A percentile compares a stretch with the other conserved stretches of the same genome.
phyloP scores from a whole-genome alignment of 2,797 vertebrate genomes.

The Mionectes olivaceus region DNA sequence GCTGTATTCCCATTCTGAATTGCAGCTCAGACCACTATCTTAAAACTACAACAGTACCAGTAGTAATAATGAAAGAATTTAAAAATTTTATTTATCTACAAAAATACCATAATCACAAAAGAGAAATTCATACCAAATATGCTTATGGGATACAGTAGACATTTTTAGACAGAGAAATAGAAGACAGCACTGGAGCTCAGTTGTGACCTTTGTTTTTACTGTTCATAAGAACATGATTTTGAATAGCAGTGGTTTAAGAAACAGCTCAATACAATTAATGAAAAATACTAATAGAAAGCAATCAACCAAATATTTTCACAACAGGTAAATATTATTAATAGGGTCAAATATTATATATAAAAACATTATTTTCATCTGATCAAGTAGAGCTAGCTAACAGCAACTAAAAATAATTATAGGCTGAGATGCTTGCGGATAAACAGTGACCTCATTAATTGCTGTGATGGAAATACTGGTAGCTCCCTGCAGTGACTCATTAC shows the following conservation, averaged over 20 bases:
- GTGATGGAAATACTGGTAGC: constrained; percentile 65
- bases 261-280: not conserved
- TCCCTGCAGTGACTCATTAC: constrained; percentile 75
- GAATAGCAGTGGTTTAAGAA: not conserved
- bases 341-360: not conserved
- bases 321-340: not conserved
- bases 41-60: not conserved
- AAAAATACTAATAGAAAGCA: not conserved
- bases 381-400: not conserved
- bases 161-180: not conserved
- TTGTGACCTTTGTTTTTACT: not conserved
- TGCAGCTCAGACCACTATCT: not conserved
- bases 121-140: not conserved
- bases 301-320: not conserved
- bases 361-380: not conserved
- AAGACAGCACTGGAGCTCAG: not conserved
- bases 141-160: not conserved
- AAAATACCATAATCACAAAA: not conserved
- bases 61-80: not conserved
- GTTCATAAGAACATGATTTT: not conserved
- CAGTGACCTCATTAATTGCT: constrained; percentile 76
- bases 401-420: constrained; percentile 48
- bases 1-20: not conserved
- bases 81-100: not conserved
- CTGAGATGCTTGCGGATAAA: constrained; percentile 50